These are phyloP conservation scores for Rhinogobio ventralis DNA, from an alignment of 2,797 vertebrate species.

Conservation along the genomic window DNA sequence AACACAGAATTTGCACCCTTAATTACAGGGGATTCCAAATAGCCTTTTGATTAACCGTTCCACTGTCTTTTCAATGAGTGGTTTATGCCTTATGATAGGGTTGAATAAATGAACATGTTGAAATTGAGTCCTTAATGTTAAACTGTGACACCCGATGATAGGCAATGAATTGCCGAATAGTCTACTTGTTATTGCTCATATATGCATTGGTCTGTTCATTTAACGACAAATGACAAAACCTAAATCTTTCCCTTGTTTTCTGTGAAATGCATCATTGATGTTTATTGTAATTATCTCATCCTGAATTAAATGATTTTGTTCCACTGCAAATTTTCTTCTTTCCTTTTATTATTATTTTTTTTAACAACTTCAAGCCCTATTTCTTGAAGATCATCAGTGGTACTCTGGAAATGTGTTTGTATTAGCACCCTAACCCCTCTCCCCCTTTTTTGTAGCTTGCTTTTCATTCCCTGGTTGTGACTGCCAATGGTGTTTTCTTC, in stretches of 20 bases:
- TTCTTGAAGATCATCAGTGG: conserved; percentile 14
- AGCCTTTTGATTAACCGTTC: conserved; percentile 34
- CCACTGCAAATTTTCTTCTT: not conserved
- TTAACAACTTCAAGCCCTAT: not conserved
- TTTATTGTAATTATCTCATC: not conserved
- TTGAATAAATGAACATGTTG: conserved; percentile 10
- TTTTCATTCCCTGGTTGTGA: conserved; percentile 26
- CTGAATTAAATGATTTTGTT: not conserved
- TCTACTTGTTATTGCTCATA: not conserved
- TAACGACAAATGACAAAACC: not conserved
- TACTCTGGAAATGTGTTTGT: conserved; percentile 8
- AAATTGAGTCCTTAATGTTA: conserved; percentile 9
- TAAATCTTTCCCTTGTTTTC: not conserved
- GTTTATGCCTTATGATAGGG: conserved; percentile 36
- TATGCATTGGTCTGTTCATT: not conserved
- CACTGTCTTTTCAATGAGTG: conserved; percentile 35
- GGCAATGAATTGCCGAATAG: not conserved
- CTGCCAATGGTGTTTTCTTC: conserved; percentile 65
- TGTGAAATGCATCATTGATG: not conserved
- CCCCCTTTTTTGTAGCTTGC: conserved; percentile 2
- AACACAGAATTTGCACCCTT: conserved; percentile 16
- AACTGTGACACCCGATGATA: conserved; percentile 12
- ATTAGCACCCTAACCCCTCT: not conserved
- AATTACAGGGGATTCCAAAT: conserved; percentile 4
- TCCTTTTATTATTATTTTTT: not conserved